Evolutionary conservation across 2,113 vertebrate genomes (phyloP), one percentile per base, ranked within the genome.

Genomic region (Gallinago paraguaiae): DNA sequence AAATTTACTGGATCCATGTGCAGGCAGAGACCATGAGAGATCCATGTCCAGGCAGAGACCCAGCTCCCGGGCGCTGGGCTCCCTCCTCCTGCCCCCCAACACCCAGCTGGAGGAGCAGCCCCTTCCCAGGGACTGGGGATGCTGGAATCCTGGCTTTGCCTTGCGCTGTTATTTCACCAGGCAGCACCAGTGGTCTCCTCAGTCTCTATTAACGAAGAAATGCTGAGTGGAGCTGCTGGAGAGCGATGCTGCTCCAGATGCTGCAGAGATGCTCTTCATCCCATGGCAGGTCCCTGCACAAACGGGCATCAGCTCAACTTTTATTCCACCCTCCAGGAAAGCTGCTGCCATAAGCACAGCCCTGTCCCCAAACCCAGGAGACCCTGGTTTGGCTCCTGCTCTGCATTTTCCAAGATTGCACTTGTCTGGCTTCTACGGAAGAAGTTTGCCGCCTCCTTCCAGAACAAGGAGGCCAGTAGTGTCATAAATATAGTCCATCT

Each of bases 281-380:
- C 68, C 12, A 0, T 1, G 2, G 46, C 25, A 1, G 0, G 46
- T 71, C 46, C 17, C 65, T 18, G 67, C 67, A 35, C 67, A 19
- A 64, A 13, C 8, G 10, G 3, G 9, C 59, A 35, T 25, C 43
- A 14, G 46, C 31, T 43, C 7, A 7, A 9, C 60, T 39, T 51
- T 13, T 20, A 54, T 37, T 69, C 39, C n/a, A 25, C 8, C 30
- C 50, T 24, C 51, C 33, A 39, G 37, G 24, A 71, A 15, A 43
- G 10, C 50, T 51, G n/a, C 61, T 60, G 53, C 56, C 10, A 2
- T 24, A 22, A 71, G 35, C 28, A 16, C 28, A 39, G 37, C 16
- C 28, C 54, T 18, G 33, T n/a, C n/a, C 46, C n/a, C 51, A 61
- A 37, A 24, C 31, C n/a, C 50, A 13, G 41, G 15, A 19, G 39